Evolutionary conservation across 2,888 invertebrate species (phyloP).

Genomic region (Timandra comae): DNA sequence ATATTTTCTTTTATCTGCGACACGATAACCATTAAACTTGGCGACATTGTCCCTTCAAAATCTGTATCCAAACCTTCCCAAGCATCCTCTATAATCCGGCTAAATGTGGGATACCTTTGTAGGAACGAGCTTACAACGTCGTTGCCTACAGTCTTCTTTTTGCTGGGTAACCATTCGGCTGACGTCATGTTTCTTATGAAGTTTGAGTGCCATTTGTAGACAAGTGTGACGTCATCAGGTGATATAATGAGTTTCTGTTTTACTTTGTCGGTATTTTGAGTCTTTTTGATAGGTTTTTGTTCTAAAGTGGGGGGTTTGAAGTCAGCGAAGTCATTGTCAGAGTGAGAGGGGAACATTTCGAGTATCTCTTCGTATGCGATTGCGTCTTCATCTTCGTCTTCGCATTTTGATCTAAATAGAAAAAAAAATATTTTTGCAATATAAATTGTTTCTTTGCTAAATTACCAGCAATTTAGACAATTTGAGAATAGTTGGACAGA

Average conservation of each 20-base stretch:
- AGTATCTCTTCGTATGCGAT: conserved; percentile 79
- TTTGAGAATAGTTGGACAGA: too few relatives aligned
- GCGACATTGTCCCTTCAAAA: conserved; percentile 71
- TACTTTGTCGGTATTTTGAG: conserved; percentile 26
- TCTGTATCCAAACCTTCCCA: conserved; percentile 71
- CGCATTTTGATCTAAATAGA: conserved; percentile 79
- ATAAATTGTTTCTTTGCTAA: too few relatives aligned
- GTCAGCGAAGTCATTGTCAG: conserved; percentile 83
- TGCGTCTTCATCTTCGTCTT: conserved; percentile 82
- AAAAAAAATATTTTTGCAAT: too few relatives aligned
- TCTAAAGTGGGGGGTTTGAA: conserved; percentile 75
- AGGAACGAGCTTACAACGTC: conserved; percentile 67
- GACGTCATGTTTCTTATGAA: conserved; percentile 76
- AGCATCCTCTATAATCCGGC: conserved; percentile 68
- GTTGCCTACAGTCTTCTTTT: conserved; percentile 57
- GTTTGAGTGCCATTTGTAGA: conserved; percentile 78
- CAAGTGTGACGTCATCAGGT: conserved; percentile 74
- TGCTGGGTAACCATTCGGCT: conserved; percentile 77
- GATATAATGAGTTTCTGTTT: conserved; percentile 50
- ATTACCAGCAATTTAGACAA: too few relatives aligned
- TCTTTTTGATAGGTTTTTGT: conserved; percentile 50
- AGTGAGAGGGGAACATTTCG: conserved; percentile 82
- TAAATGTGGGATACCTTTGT: conserved; percentile 78
- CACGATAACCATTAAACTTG: conserved; percentile 77
- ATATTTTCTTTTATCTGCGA: conserved; percentile 69